Conservation (phyloP, 2,113 vertebrate genomes). For the Erythrocercus mccallii region DNA sequence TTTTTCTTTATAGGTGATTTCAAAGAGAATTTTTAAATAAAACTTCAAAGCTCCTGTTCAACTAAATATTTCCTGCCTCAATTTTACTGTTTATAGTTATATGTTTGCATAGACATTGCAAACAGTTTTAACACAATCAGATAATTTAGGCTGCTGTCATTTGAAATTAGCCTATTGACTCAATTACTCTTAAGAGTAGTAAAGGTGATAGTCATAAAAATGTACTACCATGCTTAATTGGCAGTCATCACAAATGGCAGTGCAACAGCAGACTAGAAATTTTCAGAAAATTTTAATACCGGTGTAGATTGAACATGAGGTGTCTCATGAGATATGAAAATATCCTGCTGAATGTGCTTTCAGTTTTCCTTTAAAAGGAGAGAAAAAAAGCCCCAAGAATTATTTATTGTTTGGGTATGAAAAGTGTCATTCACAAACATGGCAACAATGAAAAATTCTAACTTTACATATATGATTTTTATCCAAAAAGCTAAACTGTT, state of each 20-base stretch:
- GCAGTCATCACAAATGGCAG: neutral
- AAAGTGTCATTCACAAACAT: neutral
- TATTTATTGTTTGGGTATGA: neutral
- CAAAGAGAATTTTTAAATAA: constrained; percentile 22
- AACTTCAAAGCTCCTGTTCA: neutral
- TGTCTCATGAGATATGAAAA: neutral
- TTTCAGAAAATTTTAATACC: neutral
- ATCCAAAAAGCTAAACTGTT: neutral
- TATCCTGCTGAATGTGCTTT: neutral
- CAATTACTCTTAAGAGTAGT: neutral
- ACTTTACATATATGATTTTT: neutral
- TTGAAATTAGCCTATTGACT: neutral
- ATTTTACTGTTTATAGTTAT: neutral
- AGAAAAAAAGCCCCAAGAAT: neutral
- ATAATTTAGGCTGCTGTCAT: neutral
- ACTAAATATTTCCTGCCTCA: neutral
- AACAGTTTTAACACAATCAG: neutral
- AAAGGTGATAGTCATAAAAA: neutral
- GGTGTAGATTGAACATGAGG: neutral
- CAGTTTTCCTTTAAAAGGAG: neutral
- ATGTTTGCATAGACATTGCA: neutral
- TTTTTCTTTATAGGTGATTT: constrained; percentile 27
- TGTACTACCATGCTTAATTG: neutral
- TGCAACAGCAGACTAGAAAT: neutral
- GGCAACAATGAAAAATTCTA: neutral